A percentile compares a stretch with the other conserved stretches of the same genome.
phyloP scores from a whole-genome alignment of 2,888 invertebrate species.

The Philonicus albiceps region DNA sequence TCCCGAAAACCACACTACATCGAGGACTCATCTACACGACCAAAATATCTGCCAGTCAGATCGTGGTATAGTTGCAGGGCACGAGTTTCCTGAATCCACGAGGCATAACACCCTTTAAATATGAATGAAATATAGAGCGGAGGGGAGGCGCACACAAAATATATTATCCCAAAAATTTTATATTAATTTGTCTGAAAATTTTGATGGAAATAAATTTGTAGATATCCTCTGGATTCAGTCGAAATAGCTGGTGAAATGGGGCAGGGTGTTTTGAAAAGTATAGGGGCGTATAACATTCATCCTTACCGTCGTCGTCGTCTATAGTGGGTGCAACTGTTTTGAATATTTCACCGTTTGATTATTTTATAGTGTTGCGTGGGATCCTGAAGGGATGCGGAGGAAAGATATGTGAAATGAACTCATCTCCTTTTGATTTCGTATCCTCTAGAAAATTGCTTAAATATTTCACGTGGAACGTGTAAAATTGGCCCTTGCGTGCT shows the following conservation, averaged over 20 bases:
- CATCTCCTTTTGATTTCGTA: neutral
- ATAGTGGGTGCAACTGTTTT: constrained; percentile 35
- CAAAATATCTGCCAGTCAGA: neutral
- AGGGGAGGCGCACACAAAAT: constrained; percentile 1
- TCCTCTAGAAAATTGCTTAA: constrained; percentile 15
- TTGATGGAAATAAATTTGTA: constrained; percentile 36
- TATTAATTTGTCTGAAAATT: constrained; percentile 39
- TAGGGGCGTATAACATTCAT: neutral
- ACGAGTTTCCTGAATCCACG: neutral
- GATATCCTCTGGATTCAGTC: neutral
- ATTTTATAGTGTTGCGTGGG: constrained; percentile 2
- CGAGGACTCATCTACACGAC: neutral
- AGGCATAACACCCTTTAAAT: neutral
- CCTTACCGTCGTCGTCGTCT: neutral
- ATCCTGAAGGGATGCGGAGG: neutral
- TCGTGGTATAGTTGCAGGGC: neutral
- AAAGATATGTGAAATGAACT: neutral
- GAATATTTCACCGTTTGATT: constrained; percentile 31
- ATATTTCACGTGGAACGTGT: constrained; percentile 1
- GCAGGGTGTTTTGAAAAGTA: neutral
- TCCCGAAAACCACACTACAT: constrained; percentile 14
- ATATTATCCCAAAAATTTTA: constrained; percentile 37
- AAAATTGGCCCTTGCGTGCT: neutral
- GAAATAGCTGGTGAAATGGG: neutral
- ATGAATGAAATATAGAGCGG: constrained; percentile 27